Evolutionary conservation across 2,113 vertebrate genomes (phyloP).

Genomic region (Pseudolaguvia tuberculata): DNA sequence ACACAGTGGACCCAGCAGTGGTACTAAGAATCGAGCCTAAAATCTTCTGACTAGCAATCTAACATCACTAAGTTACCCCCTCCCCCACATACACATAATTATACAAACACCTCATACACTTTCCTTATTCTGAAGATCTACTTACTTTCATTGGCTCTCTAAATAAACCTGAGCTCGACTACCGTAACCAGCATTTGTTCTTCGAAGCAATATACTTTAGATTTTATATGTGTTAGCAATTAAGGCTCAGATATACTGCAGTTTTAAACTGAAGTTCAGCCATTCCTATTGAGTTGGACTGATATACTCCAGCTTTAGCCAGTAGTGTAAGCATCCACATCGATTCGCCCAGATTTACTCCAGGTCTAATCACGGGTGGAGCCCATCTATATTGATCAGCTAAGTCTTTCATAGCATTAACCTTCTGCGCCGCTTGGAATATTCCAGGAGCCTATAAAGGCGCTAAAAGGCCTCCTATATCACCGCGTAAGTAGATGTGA

Average conservation of each 20-base stretch:
- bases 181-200: slow-evolving; percentile 39
- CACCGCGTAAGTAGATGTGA: slow-evolving; percentile 3
- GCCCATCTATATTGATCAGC: slow-evolving; percentile 66
- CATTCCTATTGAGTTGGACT: slow-evolving; percentile 63
- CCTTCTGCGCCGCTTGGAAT: slow-evolving; percentile 50
- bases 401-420: slow-evolving; percentile 66
- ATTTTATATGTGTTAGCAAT: slow-evolving; percentile 57
- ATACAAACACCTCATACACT: no score
- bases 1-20: no score
- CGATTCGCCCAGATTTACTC: slow-evolving; percentile 69
- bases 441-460: slow-evolving; percentile 17
- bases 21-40: no score
- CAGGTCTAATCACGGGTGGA: slow-evolving; percentile 68
- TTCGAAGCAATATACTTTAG: slow-evolving; percentile 52
- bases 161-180: slow-evolving; percentile 7
- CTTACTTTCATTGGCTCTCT: neutral
- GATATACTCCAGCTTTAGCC: slow-evolving; percentile 72
- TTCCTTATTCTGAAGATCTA: no score
- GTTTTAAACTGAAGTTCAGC: slow-evolving; percentile 56
- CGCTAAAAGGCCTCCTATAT: slow-evolving; percentile 3
- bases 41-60: no score
- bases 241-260: slow-evolving; percentile 61
- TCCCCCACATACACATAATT: no score
- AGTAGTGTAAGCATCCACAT: slow-evolving; percentile 68
- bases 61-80: no score